Evolutionary conservation across 2,888 invertebrate genomes (phyloP), one percentile per base, ranked within the genome.

Genomic region (Ptilodon capucinus): DNA sequence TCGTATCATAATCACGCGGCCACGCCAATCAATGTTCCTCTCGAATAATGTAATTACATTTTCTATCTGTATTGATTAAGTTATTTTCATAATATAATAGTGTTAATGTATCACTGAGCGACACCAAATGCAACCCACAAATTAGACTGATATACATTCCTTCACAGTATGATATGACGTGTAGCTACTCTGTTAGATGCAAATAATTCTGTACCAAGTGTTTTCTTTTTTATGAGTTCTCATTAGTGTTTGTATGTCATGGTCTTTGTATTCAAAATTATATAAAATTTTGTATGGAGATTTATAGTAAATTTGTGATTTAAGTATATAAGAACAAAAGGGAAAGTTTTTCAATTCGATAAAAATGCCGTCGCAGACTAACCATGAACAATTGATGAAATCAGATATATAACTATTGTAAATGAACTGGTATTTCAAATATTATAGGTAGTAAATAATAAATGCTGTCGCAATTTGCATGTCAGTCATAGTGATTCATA

Each of bases 131-230:
- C 69, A 70, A 68, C 69, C 63, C 57, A 68, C 57, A 64, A 39
- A 60, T 76, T 79, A 79, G 80, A 79, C 80, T 79, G 80, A 79
- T 68, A 64, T 70, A 79, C 79, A 79, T 79, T 79, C 79, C 79
- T 74, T 68, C 57, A 50, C 61, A 62, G 51, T 66, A 68, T 57
- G 57, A 42, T 54, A 42, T 58, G 40, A 55, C 63, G 53, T 54
- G 46, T 48, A 55, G 36, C 38, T 47, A 44, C 52, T 46, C 58
- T 57, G 44, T 56, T 46, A 48, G 17, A 44, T 34, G 44, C 35
- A 40, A 48, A 34, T 13, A 58, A 42, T 51, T 57, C 34, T 1
- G 40, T 52, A 57, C 48, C 25, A 40, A 17, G 39, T 56, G 32
- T 51, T 18, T 46, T 32, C 40, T 51, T 42, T 39, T 48, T 42